These are phyloP conservation scores for Chiloscyllium punctatum DNA, from an alignment of 2,797 vertebrate species.

Conservation along the genomic window DNA sequence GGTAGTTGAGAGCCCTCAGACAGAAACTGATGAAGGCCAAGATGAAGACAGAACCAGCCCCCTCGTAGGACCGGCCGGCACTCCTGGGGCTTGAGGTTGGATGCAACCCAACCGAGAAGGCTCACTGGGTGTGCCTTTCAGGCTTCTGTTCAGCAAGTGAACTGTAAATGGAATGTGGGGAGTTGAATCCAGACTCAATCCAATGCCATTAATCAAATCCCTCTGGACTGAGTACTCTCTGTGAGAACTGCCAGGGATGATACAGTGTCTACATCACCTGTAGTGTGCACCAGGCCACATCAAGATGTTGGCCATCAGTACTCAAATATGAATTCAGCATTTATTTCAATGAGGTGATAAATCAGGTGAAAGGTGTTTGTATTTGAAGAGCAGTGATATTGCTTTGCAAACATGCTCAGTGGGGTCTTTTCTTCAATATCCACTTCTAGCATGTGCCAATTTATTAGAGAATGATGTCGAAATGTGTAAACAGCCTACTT, in stretches of 20 bases:
- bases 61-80: constrained; percentile 78
- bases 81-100: constrained; percentile 79
- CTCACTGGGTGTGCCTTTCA: background rate
- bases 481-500: background rate
- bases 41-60: constrained; percentile 66
- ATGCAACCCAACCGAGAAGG: no score
- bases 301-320: background rate
- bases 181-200: background rate
- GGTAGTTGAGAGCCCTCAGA: constrained; percentile 62
- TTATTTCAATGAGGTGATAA: no score
- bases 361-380: background rate
- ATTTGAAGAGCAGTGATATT: background rate
- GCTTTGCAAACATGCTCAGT: background rate
- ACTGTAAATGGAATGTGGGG: background rate
- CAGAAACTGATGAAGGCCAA: constrained; percentile 57
- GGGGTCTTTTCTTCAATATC: background rate
- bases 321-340: background rate
- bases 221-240: no score
- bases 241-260: background rate
- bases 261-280: background rate
- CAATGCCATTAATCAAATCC: background rate
- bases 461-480: background rate
- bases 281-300: background rate
- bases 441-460: background rate
- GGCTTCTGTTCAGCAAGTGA: background rate